A percentile compares a stretch with the other conserved stretches of the same genome.
Conservation (phyloP, 2,888 invertebrate species). For the Brachynemurus nebulosus region DNA sequence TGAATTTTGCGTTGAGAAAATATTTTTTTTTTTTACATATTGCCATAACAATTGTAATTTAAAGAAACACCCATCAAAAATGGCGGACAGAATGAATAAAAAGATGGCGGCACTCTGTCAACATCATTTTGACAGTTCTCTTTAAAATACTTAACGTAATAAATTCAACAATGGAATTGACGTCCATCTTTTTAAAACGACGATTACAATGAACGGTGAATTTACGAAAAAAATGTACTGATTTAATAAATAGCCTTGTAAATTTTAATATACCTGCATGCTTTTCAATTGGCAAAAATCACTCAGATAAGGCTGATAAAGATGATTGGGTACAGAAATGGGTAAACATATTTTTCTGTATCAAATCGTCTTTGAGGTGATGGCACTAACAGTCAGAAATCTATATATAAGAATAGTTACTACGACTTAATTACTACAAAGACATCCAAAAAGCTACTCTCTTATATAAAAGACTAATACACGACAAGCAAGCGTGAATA, state of each 20-base stretch:
- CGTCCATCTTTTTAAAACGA: slow-evolving; percentile 1
- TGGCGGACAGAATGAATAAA: too few species aligned
- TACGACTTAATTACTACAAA: slow-evolving; percentile 8
- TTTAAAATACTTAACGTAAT: neutral
- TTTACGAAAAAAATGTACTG: too few species aligned
- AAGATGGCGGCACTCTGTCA: too few species aligned
- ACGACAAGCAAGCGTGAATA: slow-evolving; percentile 25
- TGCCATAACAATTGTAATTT: slow-evolving; percentile 3
- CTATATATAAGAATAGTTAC: slow-evolving; percentile 7
- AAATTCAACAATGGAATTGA: neutral
- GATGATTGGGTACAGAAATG: neutral
- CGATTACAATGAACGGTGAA: neutral
- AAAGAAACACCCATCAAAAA: slow-evolving; percentile 1
- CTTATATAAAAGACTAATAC: slow-evolving; percentile 15
- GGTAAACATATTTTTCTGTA: too few species aligned
- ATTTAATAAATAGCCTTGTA: slow-evolving; percentile 1
- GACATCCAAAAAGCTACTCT: slow-evolving; percentile 8
- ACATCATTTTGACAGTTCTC: neutral
- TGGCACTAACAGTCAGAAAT: slow-evolving; percentile 10
- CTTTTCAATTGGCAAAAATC: slow-evolving; percentile 2
- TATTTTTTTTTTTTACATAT: slow-evolving; percentile 2
- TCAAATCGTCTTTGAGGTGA: slow-evolving; percentile 6
- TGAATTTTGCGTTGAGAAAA: neutral
- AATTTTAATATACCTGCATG: slow-evolving; percentile 1
- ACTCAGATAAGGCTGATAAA: slow-evolving; percentile 8